Conservation (phyloP, 2,888 invertebrate genomes). For the Philereme transversata region DNA sequence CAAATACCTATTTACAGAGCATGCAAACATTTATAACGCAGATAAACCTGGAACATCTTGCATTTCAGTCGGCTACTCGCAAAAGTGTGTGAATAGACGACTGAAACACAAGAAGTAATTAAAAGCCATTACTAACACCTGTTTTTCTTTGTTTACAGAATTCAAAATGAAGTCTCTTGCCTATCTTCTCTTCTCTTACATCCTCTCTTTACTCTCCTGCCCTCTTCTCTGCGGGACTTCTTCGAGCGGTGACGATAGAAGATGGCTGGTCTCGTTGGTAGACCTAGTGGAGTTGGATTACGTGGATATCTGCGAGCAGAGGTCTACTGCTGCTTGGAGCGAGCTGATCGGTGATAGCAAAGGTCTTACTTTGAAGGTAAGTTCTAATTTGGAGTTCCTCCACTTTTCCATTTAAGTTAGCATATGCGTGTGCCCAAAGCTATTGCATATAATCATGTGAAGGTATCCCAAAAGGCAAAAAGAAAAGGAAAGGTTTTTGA, state of each 20-base stretch:
- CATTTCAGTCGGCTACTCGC: too few relatives aligned
- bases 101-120: too few relatives aligned
- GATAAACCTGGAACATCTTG: too few relatives aligned
- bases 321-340: slow-evolving; percentile 70
- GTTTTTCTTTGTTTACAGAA: slow-evolving; percentile 49
- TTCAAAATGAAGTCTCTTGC: slow-evolving; percentile 61
- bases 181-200: slow-evolving; percentile 56
- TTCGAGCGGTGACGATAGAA: slow-evolving; percentile 62
- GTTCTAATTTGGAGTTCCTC: slow-evolving; percentile 4
- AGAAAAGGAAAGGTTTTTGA: too few relatives aligned
- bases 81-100: too few relatives aligned
- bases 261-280: slow-evolving; percentile 67
- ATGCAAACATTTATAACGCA: too few relatives aligned
- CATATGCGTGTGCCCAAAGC: too few relatives aligned
- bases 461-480: too few relatives aligned
- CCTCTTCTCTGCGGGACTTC: slow-evolving; percentile 62
- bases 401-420: slow-evolving; percentile 34
- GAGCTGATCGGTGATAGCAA: slow-evolving; percentile 65
- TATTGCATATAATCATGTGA: too few relatives aligned
- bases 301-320: slow-evolving; percentile 71
- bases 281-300: slow-evolving; percentile 77
- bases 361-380: slow-evolving; percentile 64
- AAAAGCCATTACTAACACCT: background rate
- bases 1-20: too few relatives aligned
- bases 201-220: slow-evolving; percentile 59